phyloP scores from a whole-genome alignment of 1,140 invertebrate species.

The Drosophila albomicans region DNA sequence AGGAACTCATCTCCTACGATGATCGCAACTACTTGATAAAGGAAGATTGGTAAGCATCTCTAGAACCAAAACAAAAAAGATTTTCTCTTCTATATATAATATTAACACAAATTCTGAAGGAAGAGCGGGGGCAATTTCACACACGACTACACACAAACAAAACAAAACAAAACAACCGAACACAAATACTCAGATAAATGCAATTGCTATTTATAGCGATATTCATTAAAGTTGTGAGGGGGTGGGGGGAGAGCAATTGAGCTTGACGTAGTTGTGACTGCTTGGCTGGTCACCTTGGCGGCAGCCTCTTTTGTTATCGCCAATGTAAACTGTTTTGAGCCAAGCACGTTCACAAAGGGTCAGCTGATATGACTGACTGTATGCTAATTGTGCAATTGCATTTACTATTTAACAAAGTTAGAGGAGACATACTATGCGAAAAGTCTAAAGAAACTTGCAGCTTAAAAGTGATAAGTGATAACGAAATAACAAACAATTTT shows the following conservation, averaged over 20 bases:
- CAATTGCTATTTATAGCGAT: conserved; percentile 57
- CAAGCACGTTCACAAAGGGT: not conserved
- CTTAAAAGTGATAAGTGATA: no score
- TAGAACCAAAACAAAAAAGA: not conserved
- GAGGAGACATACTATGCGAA: no score
- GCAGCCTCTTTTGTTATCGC: conserved; percentile 56
- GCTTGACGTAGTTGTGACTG: conserved; percentile 45
- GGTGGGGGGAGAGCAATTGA: conserved; percentile 20
- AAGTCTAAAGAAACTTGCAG: no score
- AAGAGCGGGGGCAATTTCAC: not conserved
- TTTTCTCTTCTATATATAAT: not conserved
- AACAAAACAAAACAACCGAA: not conserved
- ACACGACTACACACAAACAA: conserved; percentile 15
- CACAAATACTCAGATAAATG: conserved; percentile 3
- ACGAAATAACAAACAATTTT: no score
- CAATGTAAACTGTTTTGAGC: conserved; percentile 5
- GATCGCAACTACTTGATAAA: conserved; percentile 90
- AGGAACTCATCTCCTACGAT: conserved; percentile 91
- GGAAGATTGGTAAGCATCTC: conserved; percentile 75
- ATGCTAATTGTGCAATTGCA: no score
- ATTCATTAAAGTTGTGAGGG: conserved; percentile 69
- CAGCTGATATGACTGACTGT: conserved; percentile 1
- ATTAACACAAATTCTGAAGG: conserved; percentile 2
- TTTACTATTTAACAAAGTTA: no score
- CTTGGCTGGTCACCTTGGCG: conserved; percentile 50